Evolutionary conservation across 2,797 vertebrate species (phyloP).

Genomic region (Pangasius sanitwongsei): DNA sequence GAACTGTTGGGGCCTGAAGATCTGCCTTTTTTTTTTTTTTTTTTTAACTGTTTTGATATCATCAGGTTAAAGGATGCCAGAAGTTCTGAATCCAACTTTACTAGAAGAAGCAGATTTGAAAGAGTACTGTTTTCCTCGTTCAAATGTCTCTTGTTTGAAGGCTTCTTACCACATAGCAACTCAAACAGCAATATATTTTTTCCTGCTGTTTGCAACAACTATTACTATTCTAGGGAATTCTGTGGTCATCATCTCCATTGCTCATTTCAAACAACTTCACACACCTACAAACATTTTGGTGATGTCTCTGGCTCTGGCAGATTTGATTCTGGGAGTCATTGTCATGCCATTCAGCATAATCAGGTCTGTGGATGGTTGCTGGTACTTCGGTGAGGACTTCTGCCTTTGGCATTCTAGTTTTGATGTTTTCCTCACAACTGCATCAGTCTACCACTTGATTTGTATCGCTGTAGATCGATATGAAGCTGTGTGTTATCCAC

Average conservation of each 20-base stretch:
- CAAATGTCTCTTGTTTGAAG: slow-evolving; percentile 62
- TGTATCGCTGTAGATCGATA: slow-evolving; percentile 75
- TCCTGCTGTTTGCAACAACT: slow-evolving; percentile 60
- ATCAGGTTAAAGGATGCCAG: slow-evolving; percentile 15
- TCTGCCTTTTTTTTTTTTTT: too few species aligned
- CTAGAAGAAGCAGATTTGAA: slow-evolving; percentile 23
- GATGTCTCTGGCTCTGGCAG: slow-evolving; percentile 75
- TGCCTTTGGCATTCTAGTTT: slow-evolving; percentile 66
- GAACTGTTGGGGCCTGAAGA: too few species aligned
- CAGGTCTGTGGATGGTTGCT: slow-evolving; percentile 73
- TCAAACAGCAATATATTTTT: slow-evolving; percentile 51
- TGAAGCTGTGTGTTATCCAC: slow-evolving; percentile 73
- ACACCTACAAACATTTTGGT: slow-evolving; percentile 78
- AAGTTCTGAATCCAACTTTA: slow-evolving; percentile 14
- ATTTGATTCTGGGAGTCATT: slow-evolving; percentile 70
- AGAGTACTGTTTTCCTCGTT: slow-evolving; percentile 59
- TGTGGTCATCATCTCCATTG: slow-evolving; percentile 77
- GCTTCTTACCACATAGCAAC: slow-evolving; percentile 17
- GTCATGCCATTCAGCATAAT: slow-evolving; percentile 77
- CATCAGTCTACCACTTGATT: slow-evolving; percentile 77
- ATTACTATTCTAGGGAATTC: slow-evolving; percentile 74
- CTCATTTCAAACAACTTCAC: slow-evolving; percentile 76
- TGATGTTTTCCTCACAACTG: slow-evolving; percentile 74
- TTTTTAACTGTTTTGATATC: slow-evolving; percentile 18
- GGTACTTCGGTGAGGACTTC: slow-evolving; percentile 69